Evolutionary conservation across 1,140 invertebrate genomes (phyloP).

Genomic region (Caenorhabditis briggsae): DNA sequence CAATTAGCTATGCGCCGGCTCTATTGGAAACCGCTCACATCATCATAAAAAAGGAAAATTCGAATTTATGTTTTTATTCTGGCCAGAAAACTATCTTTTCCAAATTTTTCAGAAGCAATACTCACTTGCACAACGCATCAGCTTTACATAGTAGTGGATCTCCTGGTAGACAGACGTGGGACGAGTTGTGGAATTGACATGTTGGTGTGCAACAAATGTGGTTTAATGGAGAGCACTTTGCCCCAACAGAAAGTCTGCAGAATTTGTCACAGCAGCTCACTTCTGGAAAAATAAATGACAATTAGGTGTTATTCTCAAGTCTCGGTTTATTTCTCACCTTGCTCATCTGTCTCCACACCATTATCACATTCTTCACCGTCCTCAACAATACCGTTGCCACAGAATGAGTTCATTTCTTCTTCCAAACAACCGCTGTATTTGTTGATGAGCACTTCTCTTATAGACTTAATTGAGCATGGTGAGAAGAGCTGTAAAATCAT

Average conservation of each 20-base stretch:
- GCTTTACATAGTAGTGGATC: slow-evolving; percentile 25
- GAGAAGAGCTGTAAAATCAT: slow-evolving; percentile 59
- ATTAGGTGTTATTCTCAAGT: background rate
- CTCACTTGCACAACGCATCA: slow-evolving; percentile 47
- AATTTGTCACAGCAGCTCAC: slow-evolving; percentile 35
- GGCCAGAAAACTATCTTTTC: background rate
- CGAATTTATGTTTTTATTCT: too few relatives aligned
- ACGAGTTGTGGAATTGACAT: slow-evolving; percentile 42
- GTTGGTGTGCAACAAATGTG: slow-evolving; percentile 41
- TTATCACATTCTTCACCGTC: slow-evolving; percentile 64
- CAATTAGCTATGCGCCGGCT: too few relatives aligned
- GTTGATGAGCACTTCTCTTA: slow-evolving; percentile 46
- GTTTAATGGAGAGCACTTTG: slow-evolving; percentile 59
- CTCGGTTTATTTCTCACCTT: background rate
- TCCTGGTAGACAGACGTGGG: slow-evolving; percentile 45
- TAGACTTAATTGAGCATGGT: slow-evolving; percentile 43
- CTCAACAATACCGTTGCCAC: slow-evolving; percentile 63
- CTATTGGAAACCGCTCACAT: too few relatives aligned
- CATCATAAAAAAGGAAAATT: too few relatives aligned
- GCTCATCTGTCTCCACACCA: slow-evolving; percentile 20
- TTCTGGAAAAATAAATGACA: background rate
- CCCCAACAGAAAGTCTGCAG: background rate
- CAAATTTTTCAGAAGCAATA: background rate
- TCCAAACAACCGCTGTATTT: slow-evolving; percentile 53
- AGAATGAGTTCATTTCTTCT: slow-evolving; percentile 55